Conservation (phyloP, 1,140 invertebrate genomes). For the Sarcophaga peregrina region DNA sequence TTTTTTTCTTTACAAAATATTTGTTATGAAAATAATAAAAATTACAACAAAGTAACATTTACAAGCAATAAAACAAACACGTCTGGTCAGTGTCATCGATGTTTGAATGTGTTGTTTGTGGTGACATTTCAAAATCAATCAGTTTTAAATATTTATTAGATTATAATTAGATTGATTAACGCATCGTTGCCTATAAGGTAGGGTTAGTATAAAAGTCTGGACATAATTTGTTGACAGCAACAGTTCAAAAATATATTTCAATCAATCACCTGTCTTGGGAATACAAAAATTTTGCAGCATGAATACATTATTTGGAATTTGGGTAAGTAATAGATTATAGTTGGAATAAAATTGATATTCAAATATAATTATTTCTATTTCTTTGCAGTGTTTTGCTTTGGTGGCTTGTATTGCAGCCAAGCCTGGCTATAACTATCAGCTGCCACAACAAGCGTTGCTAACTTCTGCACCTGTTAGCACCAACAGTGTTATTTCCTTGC, state of each 20-base stretch:
- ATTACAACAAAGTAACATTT: no score
- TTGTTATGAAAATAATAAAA: no score
- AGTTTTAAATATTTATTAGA: background rate
- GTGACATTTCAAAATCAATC: background rate
- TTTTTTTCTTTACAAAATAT: no score
- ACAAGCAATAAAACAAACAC: background rate
- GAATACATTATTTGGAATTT: constrained; percentile 33
- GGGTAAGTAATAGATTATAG: constrained; percentile 1
- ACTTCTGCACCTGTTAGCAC: constrained; percentile 49
- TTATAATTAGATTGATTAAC: background rate
- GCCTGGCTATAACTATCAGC: constrained; percentile 59
- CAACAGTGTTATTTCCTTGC: constrained; percentile 53
- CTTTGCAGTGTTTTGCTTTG: constrained; percentile 53
- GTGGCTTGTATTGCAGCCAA: constrained; percentile 46
- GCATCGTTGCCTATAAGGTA: background rate
- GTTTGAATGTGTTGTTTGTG: background rate
- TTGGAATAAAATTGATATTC: background rate
- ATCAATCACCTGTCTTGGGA: constrained; percentile 28
- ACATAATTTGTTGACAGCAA: background rate
- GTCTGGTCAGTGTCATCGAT: background rate
- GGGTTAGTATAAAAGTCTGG: constrained; percentile 41
- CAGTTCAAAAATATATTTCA: constrained; percentile 39
- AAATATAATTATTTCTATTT: background rate
- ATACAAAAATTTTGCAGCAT: constrained; percentile 3
- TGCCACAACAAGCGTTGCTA: background rate